phyloP scores from a whole-genome alignment of 2,888 invertebrate genomes.

The Dolichomitus sp. region DNA sequence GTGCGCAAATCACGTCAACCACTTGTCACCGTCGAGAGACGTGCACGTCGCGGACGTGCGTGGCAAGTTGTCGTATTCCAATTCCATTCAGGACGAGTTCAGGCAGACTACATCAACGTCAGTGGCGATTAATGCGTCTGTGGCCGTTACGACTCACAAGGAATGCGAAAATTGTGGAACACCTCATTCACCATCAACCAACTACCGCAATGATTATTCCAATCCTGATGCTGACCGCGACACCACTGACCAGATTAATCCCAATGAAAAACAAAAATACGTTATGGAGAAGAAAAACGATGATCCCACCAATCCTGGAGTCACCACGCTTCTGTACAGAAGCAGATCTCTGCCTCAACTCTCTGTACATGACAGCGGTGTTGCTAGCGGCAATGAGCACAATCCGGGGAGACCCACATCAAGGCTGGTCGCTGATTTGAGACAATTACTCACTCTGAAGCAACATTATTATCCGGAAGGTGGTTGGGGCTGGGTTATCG shows the following conservation, averaged over 20 bases:
- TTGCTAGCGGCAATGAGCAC: constrained; percentile 85
- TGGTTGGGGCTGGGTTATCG: constrained; percentile 95
- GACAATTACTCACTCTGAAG: constrained; percentile 90
- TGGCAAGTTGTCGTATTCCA: constrained; percentile 42
- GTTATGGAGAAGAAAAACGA: constrained; percentile 39
- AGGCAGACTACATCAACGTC: constrained; percentile 5
- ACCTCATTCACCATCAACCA: constrained; percentile 31
- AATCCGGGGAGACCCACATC: constrained; percentile 87
- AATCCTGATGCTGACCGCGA: constrained; percentile 3
- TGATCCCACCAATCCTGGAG: not conserved
- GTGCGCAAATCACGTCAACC: constrained; percentile 54
- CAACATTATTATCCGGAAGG: constrained; percentile 96
- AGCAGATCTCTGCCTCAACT: constrained; percentile 90
- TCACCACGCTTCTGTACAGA: constrained; percentile 87
- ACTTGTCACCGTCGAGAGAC: constrained; percentile 64
- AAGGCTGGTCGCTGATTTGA: constrained; percentile 87
- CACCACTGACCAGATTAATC: not conserved
- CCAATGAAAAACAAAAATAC: constrained; percentile 3
- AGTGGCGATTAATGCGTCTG: constrained; percentile 32
- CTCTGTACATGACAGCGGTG: constrained; percentile 88
- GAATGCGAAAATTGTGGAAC: constrained; percentile 55
- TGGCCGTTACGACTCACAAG: constrained; percentile 21
- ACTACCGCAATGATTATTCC: constrained; percentile 30
- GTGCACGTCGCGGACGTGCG: constrained; percentile 43
- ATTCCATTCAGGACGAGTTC: constrained; percentile 43